Evolutionary conservation across 2,888 invertebrate species (phyloP).

Genomic region (Ceramica pisi): DNA sequence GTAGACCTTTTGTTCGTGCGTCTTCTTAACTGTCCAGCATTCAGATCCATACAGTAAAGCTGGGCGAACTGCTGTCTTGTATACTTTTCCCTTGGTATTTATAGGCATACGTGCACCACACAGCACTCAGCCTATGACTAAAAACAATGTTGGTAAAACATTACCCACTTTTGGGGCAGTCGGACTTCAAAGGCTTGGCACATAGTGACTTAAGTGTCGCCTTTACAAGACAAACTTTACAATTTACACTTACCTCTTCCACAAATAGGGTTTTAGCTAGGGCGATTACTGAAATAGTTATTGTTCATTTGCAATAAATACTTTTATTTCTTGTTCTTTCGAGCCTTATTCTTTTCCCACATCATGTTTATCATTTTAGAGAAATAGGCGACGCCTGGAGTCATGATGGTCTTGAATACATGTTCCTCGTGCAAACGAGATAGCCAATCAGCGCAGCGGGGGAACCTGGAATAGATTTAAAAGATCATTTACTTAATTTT

Average conservation of each 20-base stretch:
- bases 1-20: no score
- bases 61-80: no score
- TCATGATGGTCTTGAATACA: conserved; percentile 70
- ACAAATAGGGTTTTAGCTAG: neutral
- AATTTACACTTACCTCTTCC: conserved; percentile 7
- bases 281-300: conserved; percentile 23
- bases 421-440: conserved; percentile 66
- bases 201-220: neutral
- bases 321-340: conserved; percentile 26
- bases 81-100: no score
- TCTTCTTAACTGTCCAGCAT: no score
- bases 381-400: conserved; percentile 67
- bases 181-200: neutral
- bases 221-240: neutral
- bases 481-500: neutral
- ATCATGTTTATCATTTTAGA: conserved; percentile 62
- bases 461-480: conserved; percentile 64
- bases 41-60: no score
- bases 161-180: neutral
- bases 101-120: no score
- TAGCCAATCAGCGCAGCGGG: conserved; percentile 70
- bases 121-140: no score
- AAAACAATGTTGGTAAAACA: no score
- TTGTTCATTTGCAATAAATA: conserved; percentile 2
- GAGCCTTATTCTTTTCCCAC: conserved; percentile 67